Conservation (phyloP, 2,888 invertebrate genomes). For the Eristalinus sepulchralis region DNA sequence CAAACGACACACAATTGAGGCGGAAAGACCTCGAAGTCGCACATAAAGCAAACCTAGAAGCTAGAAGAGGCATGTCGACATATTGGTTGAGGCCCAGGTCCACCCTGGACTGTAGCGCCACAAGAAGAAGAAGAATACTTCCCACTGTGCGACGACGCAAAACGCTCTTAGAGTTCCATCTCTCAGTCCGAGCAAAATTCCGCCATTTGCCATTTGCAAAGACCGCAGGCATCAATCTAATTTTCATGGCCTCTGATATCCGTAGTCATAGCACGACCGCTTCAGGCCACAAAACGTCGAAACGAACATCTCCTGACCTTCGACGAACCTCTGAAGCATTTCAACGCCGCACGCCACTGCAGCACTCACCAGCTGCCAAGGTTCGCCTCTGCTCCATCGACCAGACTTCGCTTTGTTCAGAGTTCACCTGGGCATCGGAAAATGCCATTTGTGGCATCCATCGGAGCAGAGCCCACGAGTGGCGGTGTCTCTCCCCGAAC, state of each 20-base stretch:
- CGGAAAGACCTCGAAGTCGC: too few relatives aligned
- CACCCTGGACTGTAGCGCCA: too few relatives aligned
- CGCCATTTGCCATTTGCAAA: not conserved
- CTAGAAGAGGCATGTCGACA: too few relatives aligned
- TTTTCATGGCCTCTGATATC: not conserved
- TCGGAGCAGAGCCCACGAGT: not conserved
- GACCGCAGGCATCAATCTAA: not conserved
- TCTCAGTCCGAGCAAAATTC: not conserved
- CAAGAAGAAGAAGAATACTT: too few relatives aligned
- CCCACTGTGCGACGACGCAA: too few relatives aligned
- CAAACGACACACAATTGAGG: too few relatives aligned
- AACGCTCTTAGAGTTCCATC: too few relatives aligned
- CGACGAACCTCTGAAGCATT: not conserved
- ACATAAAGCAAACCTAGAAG: too few relatives aligned
- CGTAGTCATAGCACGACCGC: not conserved
- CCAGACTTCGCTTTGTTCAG: not conserved
- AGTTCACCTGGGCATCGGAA: not conserved
- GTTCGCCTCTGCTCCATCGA: not conserved
- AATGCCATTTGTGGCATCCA: not conserved
- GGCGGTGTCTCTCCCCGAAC: constrained; percentile 1
- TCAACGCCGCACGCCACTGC: not conserved
- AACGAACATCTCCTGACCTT: not conserved
- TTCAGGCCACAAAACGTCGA: not conserved
- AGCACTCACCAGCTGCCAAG: not conserved
- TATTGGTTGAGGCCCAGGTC: too few relatives aligned